phyloP scores from a whole-genome alignment of 1,140 invertebrate genomes.

The Monochamus saltuarius region DNA sequence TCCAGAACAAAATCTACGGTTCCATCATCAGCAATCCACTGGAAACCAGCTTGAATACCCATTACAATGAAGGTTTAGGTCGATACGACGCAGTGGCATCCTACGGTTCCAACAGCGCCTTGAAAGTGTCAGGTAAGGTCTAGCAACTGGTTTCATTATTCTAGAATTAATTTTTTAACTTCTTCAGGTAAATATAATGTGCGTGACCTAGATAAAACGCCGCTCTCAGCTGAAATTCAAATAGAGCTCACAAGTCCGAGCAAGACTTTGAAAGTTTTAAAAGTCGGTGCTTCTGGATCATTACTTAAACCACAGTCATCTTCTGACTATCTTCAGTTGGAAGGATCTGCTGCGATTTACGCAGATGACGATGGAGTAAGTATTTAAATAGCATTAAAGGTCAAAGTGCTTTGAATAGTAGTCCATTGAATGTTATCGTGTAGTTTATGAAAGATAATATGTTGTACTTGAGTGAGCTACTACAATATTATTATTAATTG shows the following conservation, averaged over 20 bases:
- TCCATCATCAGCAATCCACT: conserved; percentile 49
- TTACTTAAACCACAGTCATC: conserved; percentile 12
- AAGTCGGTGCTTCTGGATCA: conserved; percentile 43
- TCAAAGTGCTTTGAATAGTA: too few species aligned
- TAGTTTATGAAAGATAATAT: too few species aligned
- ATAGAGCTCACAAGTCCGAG: conserved; percentile 54
- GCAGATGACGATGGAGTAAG: conserved; percentile 21
- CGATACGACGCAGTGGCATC: conserved; percentile 36
- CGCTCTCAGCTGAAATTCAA: conserved; percentile 48
- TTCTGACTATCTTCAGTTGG: conserved; percentile 18
- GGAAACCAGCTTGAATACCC: conserved; percentile 31
- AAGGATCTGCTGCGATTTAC: conserved; percentile 23
- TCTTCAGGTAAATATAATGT: conserved; percentile 52
- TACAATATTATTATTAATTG: too few species aligned
- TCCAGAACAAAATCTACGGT: conserved; percentile 47
- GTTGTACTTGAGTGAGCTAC: too few species aligned
- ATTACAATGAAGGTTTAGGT: conserved; percentile 36
- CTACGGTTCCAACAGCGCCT: conserved; percentile 30
- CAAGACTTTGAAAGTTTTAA: conserved; percentile 56
- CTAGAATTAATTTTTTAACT: neutral
- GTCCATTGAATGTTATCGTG: too few species aligned
- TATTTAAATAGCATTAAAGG: too few species aligned
- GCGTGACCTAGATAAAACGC: conserved; percentile 45
- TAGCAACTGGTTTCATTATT: neutral
- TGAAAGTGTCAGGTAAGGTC: conserved; percentile 18